phyloP scores from a whole-genome alignment of 2,888 invertebrate species.

The Dione vanillae region DNA sequence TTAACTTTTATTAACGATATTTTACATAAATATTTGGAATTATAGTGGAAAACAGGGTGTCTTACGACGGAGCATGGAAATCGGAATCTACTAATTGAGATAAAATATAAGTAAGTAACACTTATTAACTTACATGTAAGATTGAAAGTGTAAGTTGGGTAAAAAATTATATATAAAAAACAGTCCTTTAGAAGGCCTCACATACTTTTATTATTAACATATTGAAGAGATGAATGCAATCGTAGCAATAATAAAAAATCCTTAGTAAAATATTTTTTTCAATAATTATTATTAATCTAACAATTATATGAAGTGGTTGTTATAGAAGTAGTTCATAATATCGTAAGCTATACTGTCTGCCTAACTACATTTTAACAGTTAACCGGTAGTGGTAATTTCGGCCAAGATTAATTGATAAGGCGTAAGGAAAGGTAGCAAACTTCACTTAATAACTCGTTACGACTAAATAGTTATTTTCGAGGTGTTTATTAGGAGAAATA shows the following conservation, averaged over 20 bases:
- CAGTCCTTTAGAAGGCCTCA: no score
- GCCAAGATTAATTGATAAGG: slow-evolving; percentile 63
- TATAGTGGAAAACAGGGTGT: no score
- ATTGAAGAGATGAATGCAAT: no score
- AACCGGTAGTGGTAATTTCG: slow-evolving; percentile 57
- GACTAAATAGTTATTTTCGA: slow-evolving; percentile 32
- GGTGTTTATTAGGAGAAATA: slow-evolving; percentile 38
- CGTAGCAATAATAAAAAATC: no score
- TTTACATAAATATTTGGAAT: no score
- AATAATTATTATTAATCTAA: neutral
- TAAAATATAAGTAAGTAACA: no score
- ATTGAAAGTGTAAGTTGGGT: no score
- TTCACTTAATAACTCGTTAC: slow-evolving; percentile 29
- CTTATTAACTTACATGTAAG: no score
- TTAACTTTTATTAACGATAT: neutral
- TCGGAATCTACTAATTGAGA: no score
- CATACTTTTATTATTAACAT: no score
- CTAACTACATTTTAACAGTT: slow-evolving; percentile 46
- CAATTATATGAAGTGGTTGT: slow-evolving; percentile 1
- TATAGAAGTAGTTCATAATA: neutral
- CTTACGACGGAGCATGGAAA: no score
- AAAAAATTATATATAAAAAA: no score
- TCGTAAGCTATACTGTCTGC: slow-evolving; percentile 19
- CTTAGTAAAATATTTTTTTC: neutral
- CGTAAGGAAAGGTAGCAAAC: slow-evolving; percentile 33